Conservation (phyloP, 2,888 invertebrate genomes). For the Drosophila rellima region DNA sequence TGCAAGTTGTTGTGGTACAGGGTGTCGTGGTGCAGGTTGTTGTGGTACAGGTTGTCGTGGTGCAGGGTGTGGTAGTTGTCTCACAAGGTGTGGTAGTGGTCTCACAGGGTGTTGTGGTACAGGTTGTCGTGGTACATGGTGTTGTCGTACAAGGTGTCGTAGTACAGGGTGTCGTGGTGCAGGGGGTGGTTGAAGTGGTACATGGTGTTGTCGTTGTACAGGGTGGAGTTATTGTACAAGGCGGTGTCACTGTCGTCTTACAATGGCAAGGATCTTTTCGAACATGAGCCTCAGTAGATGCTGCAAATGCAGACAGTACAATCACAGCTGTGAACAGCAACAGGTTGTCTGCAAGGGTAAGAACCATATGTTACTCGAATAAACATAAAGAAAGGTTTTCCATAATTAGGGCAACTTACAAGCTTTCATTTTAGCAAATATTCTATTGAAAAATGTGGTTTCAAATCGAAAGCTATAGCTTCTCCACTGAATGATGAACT, state of each 20-base stretch:
- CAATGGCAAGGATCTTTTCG: not conserved
- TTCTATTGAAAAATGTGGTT: not conserved
- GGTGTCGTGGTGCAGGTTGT: not conserved
- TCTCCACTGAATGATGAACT: constrained; percentile 19
- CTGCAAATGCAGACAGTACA: constrained; percentile 36
- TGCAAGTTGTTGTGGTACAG: not conserved
- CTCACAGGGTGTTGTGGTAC: not conserved
- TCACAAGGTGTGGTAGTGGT: constrained; percentile 5
- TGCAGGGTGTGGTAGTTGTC: constrained; percentile 5
- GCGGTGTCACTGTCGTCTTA: not conserved
- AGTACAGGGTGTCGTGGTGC: not conserved
- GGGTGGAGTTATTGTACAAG: not conserved
- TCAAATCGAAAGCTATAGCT: constrained; percentile 1
- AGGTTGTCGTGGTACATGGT: constrained; percentile 3
- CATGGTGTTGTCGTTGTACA: constrained; percentile 4
- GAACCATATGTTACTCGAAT: not conserved
- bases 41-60: constrained; percentile 4
- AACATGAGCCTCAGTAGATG: constrained; percentile 18
- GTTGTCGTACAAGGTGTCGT: not conserved
- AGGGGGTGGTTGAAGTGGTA: no score
- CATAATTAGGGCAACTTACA: constrained; percentile 35
- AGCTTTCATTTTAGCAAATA: constrained; percentile 46
- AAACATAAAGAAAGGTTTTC: not conserved
- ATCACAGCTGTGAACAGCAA: constrained; percentile 40
- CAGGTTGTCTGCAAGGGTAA: constrained; percentile 41